Conservation (phyloP, 2,888 invertebrate species). For the Isoperla grammatica region DNA sequence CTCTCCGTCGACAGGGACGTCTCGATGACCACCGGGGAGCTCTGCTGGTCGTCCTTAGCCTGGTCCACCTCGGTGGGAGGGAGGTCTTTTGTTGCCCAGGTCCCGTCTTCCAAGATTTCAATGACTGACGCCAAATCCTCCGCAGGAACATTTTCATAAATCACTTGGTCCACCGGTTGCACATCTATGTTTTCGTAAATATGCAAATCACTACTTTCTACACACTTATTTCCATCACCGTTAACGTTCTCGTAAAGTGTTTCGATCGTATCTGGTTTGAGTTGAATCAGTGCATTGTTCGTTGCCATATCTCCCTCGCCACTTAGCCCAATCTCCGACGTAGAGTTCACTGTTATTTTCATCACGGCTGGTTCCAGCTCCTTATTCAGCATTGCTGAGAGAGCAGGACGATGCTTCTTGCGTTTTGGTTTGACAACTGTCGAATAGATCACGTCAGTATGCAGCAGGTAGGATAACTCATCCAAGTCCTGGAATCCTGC, state of each 20-base stretch:
- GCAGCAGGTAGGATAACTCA: constrained; percentile 20
- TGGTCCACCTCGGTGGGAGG: constrained; percentile 20
- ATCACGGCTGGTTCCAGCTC: background rate
- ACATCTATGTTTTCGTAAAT: constrained; percentile 16
- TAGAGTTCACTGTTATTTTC: constrained; percentile 9
- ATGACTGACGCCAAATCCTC: constrained; percentile 23
- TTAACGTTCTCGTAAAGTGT: constrained; percentile 3
- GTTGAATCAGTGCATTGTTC: constrained; percentile 2
- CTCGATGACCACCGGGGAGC: constrained; percentile 11
- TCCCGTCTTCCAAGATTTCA: constrained; percentile 31
- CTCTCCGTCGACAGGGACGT: constrained; percentile 23
- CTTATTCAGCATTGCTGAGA: constrained; percentile 14
- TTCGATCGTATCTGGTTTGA: background rate
- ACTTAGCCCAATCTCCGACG: constrained; percentile 6
- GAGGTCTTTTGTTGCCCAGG: constrained; percentile 28
- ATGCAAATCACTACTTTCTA: constrained; percentile 13
- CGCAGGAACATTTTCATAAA: background rate
- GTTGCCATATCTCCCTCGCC: constrained; percentile 1
- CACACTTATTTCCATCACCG: constrained; percentile 12
- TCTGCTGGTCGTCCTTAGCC: constrained; percentile 19
- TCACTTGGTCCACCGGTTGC: constrained; percentile 11
- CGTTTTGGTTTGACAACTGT: constrained; percentile 25
- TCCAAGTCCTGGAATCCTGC: constrained; percentile 28
- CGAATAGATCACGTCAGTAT: constrained; percentile 24
- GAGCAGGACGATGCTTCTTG: constrained; percentile 20